Evolutionary conservation across 2,797 vertebrate species (phyloP).

Genomic region (Dendrocincla tyrannina): DNA sequence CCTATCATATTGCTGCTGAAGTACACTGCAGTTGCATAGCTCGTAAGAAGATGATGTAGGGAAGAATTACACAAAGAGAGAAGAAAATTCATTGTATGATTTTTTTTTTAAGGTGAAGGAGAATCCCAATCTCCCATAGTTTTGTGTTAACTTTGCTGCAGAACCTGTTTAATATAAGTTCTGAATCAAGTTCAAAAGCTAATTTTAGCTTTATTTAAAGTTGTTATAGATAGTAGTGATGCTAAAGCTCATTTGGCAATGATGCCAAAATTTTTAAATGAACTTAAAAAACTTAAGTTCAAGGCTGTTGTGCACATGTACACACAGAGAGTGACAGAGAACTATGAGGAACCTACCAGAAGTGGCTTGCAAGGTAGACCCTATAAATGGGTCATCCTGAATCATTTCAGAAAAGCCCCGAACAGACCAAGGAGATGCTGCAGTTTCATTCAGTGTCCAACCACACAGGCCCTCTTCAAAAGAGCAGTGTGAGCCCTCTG

Average conservation of each 20-base stretch:
- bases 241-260: neutral
- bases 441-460: constrained; percentile 77
- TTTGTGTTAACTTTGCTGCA: neutral
- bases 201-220: neutral
- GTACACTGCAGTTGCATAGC: neutral
- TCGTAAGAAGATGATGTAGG: neutral
- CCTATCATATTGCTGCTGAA: neutral
- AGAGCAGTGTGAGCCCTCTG: constrained; percentile 85
- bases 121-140: neutral
- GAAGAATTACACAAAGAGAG: neutral
- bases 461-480: constrained; percentile 86
- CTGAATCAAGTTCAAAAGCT: neutral
- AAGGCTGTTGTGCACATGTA: neutral
- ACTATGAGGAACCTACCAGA: constrained; percentile 74
- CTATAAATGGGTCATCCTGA: constrained; percentile 66
- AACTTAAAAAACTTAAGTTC: neutral
- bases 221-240: neutral
- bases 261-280: neutral
- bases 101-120: neutral
- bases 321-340: neutral
- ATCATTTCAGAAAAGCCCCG: constrained; percentile 67
- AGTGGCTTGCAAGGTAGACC: constrained; percentile 77
- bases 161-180: neutral
- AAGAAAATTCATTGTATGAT: neutral
- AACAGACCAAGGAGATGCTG: constrained; percentile 76